A percentile compares a stretch with the other conserved stretches of the same genome.
phyloP scores from a whole-genome alignment of 2,113 vertebrate species.

The Eretmochelys imbricata region DNA sequence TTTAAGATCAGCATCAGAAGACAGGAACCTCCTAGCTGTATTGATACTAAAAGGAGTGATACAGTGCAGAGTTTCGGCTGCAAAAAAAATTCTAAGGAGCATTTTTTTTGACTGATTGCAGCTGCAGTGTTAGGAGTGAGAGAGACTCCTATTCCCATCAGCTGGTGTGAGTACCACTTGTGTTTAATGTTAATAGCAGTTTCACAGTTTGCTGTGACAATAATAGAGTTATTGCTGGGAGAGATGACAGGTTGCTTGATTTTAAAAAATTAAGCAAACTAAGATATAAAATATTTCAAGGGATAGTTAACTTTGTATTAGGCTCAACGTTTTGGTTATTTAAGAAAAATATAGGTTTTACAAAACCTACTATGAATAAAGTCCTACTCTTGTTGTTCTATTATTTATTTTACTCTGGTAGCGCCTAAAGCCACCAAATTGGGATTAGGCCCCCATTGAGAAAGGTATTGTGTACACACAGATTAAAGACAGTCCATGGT shows the following conservation, averaged over 20 bases:
- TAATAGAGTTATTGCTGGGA: neutral
- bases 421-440: neutral
- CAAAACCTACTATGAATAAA: neutral
- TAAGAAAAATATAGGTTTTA: neutral
- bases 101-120: neutral
- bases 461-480: neutral
- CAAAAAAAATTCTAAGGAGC: neutral
- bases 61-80: neutral
- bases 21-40: neutral
- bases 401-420: neutral
- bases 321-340: neutral
- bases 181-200: neutral
- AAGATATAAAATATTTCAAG: neutral
- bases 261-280: neutral
- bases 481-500: neutral
- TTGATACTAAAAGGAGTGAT: neutral
- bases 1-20: neutral
- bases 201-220: neutral
- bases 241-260: neutral
- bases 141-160: neutral
- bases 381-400: neutral
- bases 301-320: neutral
- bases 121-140: neutral
- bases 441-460: neutral
- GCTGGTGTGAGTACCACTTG: neutral